These are phyloP conservation scores for Pteropus alecto DNA, from an alignment of 2,113 vertebrate genomes.

Conservation along the genomic window DNA sequence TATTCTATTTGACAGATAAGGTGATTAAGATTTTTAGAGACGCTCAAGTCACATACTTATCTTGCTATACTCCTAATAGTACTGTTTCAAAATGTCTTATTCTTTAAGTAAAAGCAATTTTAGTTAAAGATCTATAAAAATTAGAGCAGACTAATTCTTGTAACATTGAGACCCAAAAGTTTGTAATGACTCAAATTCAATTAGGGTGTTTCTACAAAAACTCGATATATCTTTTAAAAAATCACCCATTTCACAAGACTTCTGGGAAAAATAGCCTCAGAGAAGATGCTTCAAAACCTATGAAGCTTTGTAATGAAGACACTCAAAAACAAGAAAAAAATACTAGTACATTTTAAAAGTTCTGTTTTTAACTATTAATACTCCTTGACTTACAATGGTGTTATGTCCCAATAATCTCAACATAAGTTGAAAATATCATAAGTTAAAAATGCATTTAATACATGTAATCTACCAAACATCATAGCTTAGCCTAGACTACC, in stretches of 20 bases:
- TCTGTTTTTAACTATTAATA: background rate
- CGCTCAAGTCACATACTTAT: background rate
- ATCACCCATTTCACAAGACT: background rate
- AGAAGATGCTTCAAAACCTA: background rate
- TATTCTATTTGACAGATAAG: background rate
- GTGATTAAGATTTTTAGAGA: slow-evolving; percentile 3
- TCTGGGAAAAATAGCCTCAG: background rate
- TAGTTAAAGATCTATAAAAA: background rate
- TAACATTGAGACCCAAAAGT: background rate
- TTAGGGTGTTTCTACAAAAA: background rate
- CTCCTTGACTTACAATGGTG: too few species aligned
- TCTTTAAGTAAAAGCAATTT: background rate
- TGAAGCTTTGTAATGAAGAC: background rate
- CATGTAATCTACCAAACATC: background rate
- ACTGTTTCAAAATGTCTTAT: background rate
- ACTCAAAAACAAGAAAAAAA: background rate
- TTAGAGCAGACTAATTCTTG: background rate
- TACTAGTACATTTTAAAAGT: background rate
- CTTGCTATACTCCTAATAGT: background rate
- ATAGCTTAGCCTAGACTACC: background rate
- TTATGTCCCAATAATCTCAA: too few species aligned
- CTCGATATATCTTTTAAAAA: background rate
- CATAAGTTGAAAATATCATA: too few species aligned
- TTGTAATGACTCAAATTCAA: background rate
- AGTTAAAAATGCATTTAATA: too few species aligned